These are phyloP conservation scores for Aegotheles bennettii DNA, from an alignment of 2,113 vertebrate genomes.

Conservation along the genomic window DNA sequence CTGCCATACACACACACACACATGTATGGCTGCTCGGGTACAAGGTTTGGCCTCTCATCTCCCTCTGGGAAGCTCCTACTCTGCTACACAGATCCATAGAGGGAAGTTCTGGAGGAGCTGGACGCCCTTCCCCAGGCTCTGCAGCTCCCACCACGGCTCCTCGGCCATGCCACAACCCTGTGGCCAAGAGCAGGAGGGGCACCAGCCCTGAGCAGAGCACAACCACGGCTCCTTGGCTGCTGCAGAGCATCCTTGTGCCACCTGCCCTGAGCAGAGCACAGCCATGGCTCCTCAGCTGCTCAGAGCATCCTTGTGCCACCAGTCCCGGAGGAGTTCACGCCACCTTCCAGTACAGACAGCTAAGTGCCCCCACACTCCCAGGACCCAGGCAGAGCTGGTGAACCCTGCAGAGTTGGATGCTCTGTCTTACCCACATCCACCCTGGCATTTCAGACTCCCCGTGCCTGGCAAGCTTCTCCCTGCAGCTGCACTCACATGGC, in stretches of 20 bases:
- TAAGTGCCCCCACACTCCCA: neutral
- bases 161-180: too few relatives aligned
- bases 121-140: neutral
- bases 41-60: neutral
- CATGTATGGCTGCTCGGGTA: fast-evolving
- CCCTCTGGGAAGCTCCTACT: neutral
- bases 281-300: too few relatives aligned
- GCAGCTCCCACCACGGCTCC: neutral
- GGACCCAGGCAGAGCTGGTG: neutral
- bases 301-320: too few relatives aligned
- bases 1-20: fast-evolving
- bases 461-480: neutral
- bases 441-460: neutral
- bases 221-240: too few relatives aligned
- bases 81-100: fast-evolving
- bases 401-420: neutral
- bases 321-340: too few relatives aligned
- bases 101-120: neutral
- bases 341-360: too few relatives aligned
- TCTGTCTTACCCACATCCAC: neutral
- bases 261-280: too few relatives aligned
- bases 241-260: neutral
- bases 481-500: neutral
- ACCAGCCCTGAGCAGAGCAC: too few relatives aligned
- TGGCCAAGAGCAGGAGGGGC: too few relatives aligned